Base-by-base conservation (phyloP, 1,140 invertebrate genomes). In the Aphaenogaster rudis region DNA sequence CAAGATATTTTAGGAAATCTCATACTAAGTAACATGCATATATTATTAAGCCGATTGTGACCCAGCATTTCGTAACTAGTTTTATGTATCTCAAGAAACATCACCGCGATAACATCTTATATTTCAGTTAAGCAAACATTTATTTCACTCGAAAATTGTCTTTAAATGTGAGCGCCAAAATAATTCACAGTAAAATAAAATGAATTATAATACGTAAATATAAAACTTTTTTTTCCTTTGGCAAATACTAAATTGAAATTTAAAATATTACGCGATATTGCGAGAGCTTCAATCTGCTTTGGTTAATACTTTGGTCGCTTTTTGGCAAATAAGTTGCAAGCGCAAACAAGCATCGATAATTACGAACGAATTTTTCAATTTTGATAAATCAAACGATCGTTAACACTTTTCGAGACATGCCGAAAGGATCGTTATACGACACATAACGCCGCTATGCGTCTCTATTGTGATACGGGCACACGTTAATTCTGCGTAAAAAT, bases 311-410 rank as follows among this genome's bases (percentile, higher is more conserved):
- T 54, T 21, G 48, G 13, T 66, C n/a, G 9, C 0, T 11, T 17
- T 69, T 54, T 57, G 39, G 21, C 59, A 52, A 71, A 57, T 66
- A 9, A 48, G 28, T 28, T 28, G 28, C 28, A 28, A 28, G 28
- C 28, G 28, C 28, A 28, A 81, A 66, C 21, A 69, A 13, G 8
- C 7, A 2, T 17, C 36, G 78, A 13, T 81, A 71, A 45, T 80
- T 81, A 69, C 39, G 3, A 81, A 57, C 11, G 11, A 21, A 64
- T 79, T 69, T 81, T 81, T 69, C 36, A 45, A 42, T 81, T 52
- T 36, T 39, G 17, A 45, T 21, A 52, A 71, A 71, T 28, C 21
- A 28, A 21, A 39, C 59, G 21, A 81, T 81, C 39, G 13, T 13
- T 33, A 42, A 45, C 8, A 52, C 50, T 71, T 42, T 57, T 54